Evolutionary conservation across 2,797 vertebrate genomes (phyloP).

Genomic region (Taenioides sp.): DNA sequence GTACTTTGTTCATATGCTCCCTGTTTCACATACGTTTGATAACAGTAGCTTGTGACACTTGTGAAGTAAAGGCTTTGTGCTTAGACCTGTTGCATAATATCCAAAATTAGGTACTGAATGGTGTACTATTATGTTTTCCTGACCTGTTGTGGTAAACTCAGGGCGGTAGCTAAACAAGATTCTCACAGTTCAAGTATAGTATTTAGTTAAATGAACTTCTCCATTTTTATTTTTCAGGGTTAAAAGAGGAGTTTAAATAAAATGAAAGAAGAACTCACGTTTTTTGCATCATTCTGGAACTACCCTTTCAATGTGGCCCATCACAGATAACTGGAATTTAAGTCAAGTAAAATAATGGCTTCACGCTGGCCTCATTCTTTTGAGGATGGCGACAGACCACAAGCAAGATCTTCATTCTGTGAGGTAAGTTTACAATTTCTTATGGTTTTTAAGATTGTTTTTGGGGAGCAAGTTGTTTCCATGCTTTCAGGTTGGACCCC

Average conservation of each 20-base stretch:
- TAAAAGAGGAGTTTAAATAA: slow-evolving; percentile 25
- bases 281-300: slow-evolving; percentile 41
- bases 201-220: slow-evolving; percentile 3
- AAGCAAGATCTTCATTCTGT: slow-evolving; percentile 65
- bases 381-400: slow-evolving; percentile 74
- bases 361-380: slow-evolving; percentile 83
- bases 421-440: slow-evolving; percentile 65
- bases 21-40: background rate
- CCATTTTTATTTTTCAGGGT: slow-evolving; percentile 33
- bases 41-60: background rate
- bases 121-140: slow-evolving; percentile 33
- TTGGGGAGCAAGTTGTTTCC: slow-evolving; percentile 9
- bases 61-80: background rate
- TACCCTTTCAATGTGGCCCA: slow-evolving; percentile 77
- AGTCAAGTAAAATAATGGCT: slow-evolving; percentile 91
- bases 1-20: background rate
- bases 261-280: slow-evolving; percentile 9
- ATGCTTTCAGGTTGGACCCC: slow-evolving; percentile 18
- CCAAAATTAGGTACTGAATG: slow-evolving; percentile 24
- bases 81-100: slow-evolving; percentile 33
- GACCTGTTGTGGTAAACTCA: slow-evolving; percentile 14
- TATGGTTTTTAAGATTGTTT: slow-evolving; percentile 8
- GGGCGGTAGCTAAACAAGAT: background rate
- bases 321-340: slow-evolving; percentile 73
- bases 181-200: too few species aligned